phyloP scores from a whole-genome alignment of 2,113 vertebrate species.

The Acrocephalus kingi region DNA sequence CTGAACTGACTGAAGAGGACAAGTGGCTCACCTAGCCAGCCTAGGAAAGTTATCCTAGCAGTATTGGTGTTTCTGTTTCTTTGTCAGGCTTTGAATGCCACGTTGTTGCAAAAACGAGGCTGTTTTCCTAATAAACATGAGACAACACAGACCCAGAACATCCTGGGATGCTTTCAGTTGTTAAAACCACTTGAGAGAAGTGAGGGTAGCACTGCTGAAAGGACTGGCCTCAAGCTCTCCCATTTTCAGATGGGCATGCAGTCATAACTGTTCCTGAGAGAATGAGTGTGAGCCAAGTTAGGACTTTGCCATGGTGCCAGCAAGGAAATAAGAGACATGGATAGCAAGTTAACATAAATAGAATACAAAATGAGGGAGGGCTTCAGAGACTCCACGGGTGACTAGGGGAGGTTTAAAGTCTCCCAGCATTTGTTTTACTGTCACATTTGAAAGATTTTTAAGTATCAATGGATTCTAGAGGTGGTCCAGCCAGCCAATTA shows the following conservation, averaged over 20 bases:
- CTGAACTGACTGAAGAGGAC: neutral
- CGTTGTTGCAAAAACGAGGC: neutral
- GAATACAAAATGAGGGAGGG: neutral
- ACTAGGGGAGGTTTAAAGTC: neutral
- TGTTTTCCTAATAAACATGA: neutral
- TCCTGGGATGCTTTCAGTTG: neutral
- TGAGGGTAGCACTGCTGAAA: neutral
- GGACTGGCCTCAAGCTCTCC: neutral
- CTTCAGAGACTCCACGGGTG: neutral
- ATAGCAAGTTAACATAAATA: neutral
- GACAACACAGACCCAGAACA: neutral
- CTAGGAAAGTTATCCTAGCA: neutral
- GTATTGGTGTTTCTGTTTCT: neutral
- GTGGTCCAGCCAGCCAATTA: neutral
- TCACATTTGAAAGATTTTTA: slow-evolving; percentile 29
- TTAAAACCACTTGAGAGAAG: neutral
- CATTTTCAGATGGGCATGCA: neutral
- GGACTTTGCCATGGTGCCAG: neutral
- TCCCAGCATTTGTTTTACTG: neutral
- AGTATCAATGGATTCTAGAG: neutral
- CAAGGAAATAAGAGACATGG: neutral
- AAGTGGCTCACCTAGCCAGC: neutral
- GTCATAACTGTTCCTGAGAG: neutral
- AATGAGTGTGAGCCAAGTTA: neutral
- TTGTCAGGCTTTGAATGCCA: neutral